Base-by-base conservation (phyloP, 1,140 invertebrate species). In the Penaeus indicus region DNA sequence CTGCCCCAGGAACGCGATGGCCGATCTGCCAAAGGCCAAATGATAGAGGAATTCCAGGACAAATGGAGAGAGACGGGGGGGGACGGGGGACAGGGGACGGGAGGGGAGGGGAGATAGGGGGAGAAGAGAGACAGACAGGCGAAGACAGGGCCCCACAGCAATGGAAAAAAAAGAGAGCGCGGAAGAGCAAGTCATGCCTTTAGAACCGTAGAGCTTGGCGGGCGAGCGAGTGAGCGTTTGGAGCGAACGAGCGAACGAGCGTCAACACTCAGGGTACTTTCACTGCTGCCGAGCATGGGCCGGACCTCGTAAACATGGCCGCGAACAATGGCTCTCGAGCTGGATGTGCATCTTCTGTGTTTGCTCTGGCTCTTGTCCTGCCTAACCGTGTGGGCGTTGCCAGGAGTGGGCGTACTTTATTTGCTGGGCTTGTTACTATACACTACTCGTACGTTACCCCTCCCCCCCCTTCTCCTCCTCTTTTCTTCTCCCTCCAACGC, bases 231-330 rank as follows among this genome's bases (percentile, higher is more conserved):
- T 42, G 38, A 42, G 38, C 38, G 38, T 42, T 42, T 4, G 38
- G 38, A 42, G 38, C 54, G 54, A 47, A 47, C 42, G 42, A 47
- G 42, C 42, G 42, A 10, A 32, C 27, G 75, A 54, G 22, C 85
- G 77, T 80, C 85, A 80, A 80, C 85, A 81, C 78, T 47, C 27
- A 63, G 32, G 38, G 64, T 86, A 86, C 85, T 86, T 86, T 86
- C 85, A 86, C 85, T 86, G 62, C 85, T 54, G 62, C 85, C 47
- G 85, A 61, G 54, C 79, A 86, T 38, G 77, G 25, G 47, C 75
- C 47, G 27, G 75, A 8, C 47, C 47, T 47, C 75, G 61, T 21
- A 60, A 38, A 32, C 22, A 19, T 8, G 84, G 84, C 18, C 60
- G 11, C 4, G 27, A 27, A n/a, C n/a, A 38, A 42, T 75, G 54